Percentiles rank a stretch among this genome's conserved stretches.
These are phyloP conservation scores for Atrichornis clamosus DNA, from an alignment of 2,113 vertebrate genomes.

Conservation along the genomic window DNA sequence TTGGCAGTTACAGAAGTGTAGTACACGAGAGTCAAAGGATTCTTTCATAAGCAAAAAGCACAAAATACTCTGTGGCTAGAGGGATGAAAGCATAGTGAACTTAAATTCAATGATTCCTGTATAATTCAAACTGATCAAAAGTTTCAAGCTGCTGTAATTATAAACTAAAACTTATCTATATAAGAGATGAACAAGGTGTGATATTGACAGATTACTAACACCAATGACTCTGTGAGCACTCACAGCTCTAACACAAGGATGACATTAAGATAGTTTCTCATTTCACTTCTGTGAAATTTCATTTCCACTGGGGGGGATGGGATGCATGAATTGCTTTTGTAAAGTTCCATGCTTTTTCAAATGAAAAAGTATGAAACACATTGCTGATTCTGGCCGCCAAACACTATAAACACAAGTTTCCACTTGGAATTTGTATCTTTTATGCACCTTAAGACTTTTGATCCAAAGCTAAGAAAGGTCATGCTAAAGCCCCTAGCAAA, in stretches of 20 bases:
- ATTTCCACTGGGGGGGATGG: background rate
- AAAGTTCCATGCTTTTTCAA: background rate
- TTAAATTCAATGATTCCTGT: background rate
- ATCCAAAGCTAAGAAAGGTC: background rate
- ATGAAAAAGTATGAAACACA: background rate
- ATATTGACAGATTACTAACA: background rate
- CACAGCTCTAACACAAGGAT: background rate
- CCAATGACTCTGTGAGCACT: background rate
- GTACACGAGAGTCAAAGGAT: background rate
- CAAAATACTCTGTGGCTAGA: background rate
- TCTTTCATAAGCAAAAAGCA: background rate
- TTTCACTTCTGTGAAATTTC: background rate
- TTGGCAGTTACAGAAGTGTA: background rate
- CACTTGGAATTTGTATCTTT: background rate
- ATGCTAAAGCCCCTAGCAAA: background rate
- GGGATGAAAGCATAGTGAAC: background rate
- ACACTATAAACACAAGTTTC: background rate
- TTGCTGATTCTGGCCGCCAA: background rate
- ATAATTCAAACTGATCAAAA: background rate
- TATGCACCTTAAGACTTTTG: background rate
- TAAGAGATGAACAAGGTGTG: background rate
- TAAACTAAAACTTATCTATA: background rate
- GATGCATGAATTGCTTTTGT: background rate
- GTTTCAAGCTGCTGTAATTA: background rate
- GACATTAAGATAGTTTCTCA: background rate